Evolutionary conservation across 2,797 vertebrate genomes (phyloP), one percentile per base, ranked within the genome.

Genomic region (Hapalemur alaotrensis): DNA sequence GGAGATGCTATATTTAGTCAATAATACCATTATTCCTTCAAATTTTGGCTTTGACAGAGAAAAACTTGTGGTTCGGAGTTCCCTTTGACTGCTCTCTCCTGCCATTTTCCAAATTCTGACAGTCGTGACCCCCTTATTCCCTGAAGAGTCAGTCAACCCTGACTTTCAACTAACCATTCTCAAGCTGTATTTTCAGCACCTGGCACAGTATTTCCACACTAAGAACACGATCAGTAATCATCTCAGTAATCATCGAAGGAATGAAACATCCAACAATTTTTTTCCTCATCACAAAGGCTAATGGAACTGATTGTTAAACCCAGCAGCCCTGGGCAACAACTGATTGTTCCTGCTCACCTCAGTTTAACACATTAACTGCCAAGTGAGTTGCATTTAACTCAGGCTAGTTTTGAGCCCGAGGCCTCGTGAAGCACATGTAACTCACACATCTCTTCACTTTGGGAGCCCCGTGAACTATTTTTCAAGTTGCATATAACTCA

Each of bases 91-190:
- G 22, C 4, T 65, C 79, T 48, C 85, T 78, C 65, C 17, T 88
- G 81, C 28, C 81, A 96, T 43, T 84, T 95, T 65, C 69, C 46
- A 93, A 97, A 91, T 95, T 95, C 78, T 85, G 18, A 41, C 69
- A 78, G 73, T 82, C 1, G 7, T 75, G 73, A 87, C 8, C 28
- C 23, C 13, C 63, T 90, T 73, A 83, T 18, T n/a, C 22, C 48
- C 79, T 79, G 5, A 73, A 93, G 32, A 85, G 32, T 46, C 57
- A 80, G 70, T 85, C 52, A 96, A 91, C 25, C 22, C 23, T 78
- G 65, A 35, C 43, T 95, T 95, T 91, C 46, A 61, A 69, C 17
- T 52, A 78, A 38, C 76, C 93, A 30, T 59, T 93, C 50, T 91
- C 50, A 84, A 91, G 54, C 12, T 87, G 35, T 81, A 91, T 22